Base-by-base conservation (phyloP, 1,140 invertebrate species). In the Drosophila lacteicornis region DNA sequence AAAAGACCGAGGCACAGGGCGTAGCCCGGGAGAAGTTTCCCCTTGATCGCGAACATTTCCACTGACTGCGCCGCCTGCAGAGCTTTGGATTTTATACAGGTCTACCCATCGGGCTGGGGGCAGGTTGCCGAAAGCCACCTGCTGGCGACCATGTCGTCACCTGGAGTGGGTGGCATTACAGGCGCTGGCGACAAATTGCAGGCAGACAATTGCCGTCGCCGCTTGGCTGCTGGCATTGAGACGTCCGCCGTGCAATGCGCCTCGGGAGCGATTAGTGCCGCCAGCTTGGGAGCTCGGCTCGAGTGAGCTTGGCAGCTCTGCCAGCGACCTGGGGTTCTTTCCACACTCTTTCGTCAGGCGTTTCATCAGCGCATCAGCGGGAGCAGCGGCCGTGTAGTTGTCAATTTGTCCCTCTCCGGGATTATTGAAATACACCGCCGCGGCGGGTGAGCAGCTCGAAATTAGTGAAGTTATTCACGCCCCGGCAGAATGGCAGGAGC, bases 391-490 rank as follows among this genome's bases (percentile, higher is more conserved):
- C 71, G 50, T 75, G 58, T 75, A 75, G 71, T 75, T 77, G 75
- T 55, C 75, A 78, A 78, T 77, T 77, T 69, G 75, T 68, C 30
- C 70, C 70, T 43, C 70, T 71, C 68, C 3, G 11, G 63, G 75
- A 25, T 69, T 77, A 78, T 78, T 78, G 74, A 77, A 77, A 77
- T 77, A 55, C 58, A 30, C 12, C 8, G 50, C 50, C 17, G 33
- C 17, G 43, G 12, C 63, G 15, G 46, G 8, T 49, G 25, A 40
- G 38, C 45, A 33, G 19, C 11, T 15, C 40, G 27, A 53, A 77
- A 77, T 68, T 76, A 76, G 75, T 77, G 42, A 50, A 77, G 65
- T 77, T 77, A 45, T 77, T 76, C 55, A 40, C 75, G 62, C 75
- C 73, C 49, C 38, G 30, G 19, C 42, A 30, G 8, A 15, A 57